Base-by-base conservation (phyloP, 2,113 vertebrate genomes). In the Erythrocercus mccallii region DNA sequence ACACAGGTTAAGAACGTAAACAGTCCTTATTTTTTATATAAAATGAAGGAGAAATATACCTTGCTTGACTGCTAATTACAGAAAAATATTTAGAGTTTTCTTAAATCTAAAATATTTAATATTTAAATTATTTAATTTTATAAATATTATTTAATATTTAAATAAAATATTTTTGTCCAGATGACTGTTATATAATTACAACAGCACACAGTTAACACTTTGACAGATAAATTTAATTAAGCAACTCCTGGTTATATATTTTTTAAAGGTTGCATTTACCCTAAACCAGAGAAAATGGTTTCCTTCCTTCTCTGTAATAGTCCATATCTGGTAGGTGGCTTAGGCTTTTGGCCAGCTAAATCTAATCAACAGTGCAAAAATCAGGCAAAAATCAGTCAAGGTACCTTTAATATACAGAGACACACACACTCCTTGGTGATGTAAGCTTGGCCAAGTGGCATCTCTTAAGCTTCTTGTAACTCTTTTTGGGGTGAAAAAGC, bases 401-500 rank as follows among this genome's bases (percentile, higher is more conserved):
- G 22, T 86, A 19, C 56, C 35, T 79, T 85, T 60, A 73, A 23
- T 19, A 11, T 37, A 16, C 18, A 11, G 42, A 88, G 14, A 31
- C 38, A 54, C 9, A 54, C 10, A 17, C 4, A 11, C 8, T 57
- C 60, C 76, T 45, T 58, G 33, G 25, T 35, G 10, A 44, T 68
- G 64, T 7, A 35, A 83, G 15, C 13, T 64, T 88, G 53, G 35
- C 56, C 82, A 94, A 93, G 92, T 31, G 70, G 33, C 70, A 85
- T 71, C 53, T 68, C 56, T 71, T 62, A 83, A 88, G 86, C 68
- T 93, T 60, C 86, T 83, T 84, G 60, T 84, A 92, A 83, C 69
- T 88, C 86, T 86, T 86, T 83, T 20, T 4, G 56, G 65, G 86
- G 92, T 94, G 88, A 94, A 97, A 94, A 95, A 94, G 82, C 95